Conservation (phyloP, 2,113 vertebrate genomes). For the Ceyx cyanopectus region DNA sequence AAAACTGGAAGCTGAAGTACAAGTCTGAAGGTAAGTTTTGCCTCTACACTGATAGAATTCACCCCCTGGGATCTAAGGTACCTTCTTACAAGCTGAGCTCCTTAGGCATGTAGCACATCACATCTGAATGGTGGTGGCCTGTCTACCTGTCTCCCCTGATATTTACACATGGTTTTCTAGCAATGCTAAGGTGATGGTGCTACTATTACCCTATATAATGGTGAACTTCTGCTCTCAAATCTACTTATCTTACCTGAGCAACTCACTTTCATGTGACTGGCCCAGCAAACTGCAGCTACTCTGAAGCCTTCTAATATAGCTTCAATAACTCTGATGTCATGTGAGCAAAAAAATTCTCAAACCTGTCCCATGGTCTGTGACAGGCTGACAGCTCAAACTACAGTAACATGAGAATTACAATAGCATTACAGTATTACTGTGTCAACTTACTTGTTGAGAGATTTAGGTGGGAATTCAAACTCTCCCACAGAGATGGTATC, state of each 20-base stretch:
- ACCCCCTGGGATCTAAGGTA: not conserved
- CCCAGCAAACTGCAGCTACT: not conserved
- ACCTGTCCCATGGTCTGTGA: fast-evolving
- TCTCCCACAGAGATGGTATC: conserved; percentile 93
- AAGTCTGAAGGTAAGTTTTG: not conserved
- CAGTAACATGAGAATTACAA: not conserved
- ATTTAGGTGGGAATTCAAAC: conserved; percentile 95
- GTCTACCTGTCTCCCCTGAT: fast-evolving
- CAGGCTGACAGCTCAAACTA: not conserved
- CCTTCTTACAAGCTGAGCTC: not conserved
- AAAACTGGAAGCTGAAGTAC: not conserved
- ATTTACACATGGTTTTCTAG: fast-evolving
- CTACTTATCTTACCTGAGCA: not conserved
- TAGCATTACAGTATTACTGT: fast-evolving
- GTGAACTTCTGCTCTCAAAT: not conserved
- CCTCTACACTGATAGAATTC: not conserved
- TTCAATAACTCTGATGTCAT: not conserved
- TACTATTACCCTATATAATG: fast-evolving
- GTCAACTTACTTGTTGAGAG: conserved; percentile 89
- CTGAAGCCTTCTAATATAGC: not conserved
- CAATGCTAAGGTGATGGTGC: not conserved
- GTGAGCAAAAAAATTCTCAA: not conserved
- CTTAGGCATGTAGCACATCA: fast-evolving
- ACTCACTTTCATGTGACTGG: fast-evolving
- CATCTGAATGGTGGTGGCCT: too few relatives aligned